Evolutionary conservation across 1,140 invertebrate species (phyloP), one percentile per base, ranked within the genome.

Genomic region (Philaenus spumarius): DNA sequence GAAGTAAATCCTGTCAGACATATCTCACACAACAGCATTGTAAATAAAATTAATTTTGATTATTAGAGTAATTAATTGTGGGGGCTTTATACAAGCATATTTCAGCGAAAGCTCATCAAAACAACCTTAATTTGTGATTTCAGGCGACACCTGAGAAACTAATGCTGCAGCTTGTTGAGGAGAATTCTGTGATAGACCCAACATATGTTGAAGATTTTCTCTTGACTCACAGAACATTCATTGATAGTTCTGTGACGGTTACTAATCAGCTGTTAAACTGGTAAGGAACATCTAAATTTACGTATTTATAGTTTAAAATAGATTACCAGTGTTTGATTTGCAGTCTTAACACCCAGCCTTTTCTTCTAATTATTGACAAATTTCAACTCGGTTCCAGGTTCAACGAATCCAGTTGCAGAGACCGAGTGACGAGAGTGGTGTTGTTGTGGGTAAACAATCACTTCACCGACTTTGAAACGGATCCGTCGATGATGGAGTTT

Each of bases 361-460:
- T 37, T 37, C 7, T n/a, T 37, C 7, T 37, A 37, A n/a, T n/a
- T 43, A 43, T 15, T 43, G 40, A 15, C n/a, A n/a, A n/a, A n/a
- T n/a, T n/a, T n/a, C n/a, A n/a, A n/a, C n/a, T n/a, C n/a, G n/a
- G 7, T 64, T 52, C 9, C 51, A 73, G 72, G 72, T 93, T 93
- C 69, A 80, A 83, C 39, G 89, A 95, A 71, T 73, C 83, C 2
- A 77, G 81, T 50, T 81, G 90, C 4, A 77, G 93, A 50, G 93
- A 97, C 71, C 79, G 93, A 69, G 94, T 98, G 1, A 96, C 95
- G 0, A 77, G 95, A 55, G 94, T 99, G 0, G 90, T 99, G 0
- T 76, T 98, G 1, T 76, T 98, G 0, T 99, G 97, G 97, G 95
- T 98, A 0, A 98, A 98, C 72, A 98, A 98, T 74, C 96, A 99